Conservation (phyloP, 2,797 vertebrate genomes). For the Tadarida brasiliensis region DNA sequence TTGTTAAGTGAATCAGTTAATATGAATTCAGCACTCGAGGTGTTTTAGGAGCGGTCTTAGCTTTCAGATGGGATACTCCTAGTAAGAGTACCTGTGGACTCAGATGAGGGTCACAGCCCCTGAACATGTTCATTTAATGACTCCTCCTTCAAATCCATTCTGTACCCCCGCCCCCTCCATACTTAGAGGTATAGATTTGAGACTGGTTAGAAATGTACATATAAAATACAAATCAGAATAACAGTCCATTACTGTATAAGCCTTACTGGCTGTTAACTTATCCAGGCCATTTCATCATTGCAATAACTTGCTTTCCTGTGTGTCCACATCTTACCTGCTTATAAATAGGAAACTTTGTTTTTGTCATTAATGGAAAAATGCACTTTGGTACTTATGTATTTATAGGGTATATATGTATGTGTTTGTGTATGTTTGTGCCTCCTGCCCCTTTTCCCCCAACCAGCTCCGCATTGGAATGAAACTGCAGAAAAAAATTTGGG, state of each 20-base stretch:
- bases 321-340: slow-evolving; percentile 50
- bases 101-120: background rate
- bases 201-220: slow-evolving; percentile 45
- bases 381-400: slow-evolving; percentile 62
- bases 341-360: slow-evolving; percentile 56
- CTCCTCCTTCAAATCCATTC: background rate
- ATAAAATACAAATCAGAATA: slow-evolving; percentile 41
- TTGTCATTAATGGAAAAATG: background rate
- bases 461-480: slow-evolving; percentile 90
- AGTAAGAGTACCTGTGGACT: background rate
- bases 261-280: background rate
- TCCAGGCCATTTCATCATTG: slow-evolving; percentile 20
- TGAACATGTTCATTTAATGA: background rate
- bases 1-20: slow-evolving; percentile 73
- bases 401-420: slow-evolving; percentile 71
- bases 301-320: slow-evolving; percentile 39
- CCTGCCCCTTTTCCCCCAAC: background rate
- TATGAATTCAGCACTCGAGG: slow-evolving; percentile 53
- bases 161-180: background rate
- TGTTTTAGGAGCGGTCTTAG: slow-evolving; percentile 50
- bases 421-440: slow-evolving; percentile 78
- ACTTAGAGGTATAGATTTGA: slow-evolving; percentile 23
- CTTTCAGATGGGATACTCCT: background rate
- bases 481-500: slow-evolving; percentile 83
- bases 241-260: slow-evolving; percentile 44